Conservation (phyloP, 2,797 vertebrate species). For the Meriones psammophilus region DNA sequence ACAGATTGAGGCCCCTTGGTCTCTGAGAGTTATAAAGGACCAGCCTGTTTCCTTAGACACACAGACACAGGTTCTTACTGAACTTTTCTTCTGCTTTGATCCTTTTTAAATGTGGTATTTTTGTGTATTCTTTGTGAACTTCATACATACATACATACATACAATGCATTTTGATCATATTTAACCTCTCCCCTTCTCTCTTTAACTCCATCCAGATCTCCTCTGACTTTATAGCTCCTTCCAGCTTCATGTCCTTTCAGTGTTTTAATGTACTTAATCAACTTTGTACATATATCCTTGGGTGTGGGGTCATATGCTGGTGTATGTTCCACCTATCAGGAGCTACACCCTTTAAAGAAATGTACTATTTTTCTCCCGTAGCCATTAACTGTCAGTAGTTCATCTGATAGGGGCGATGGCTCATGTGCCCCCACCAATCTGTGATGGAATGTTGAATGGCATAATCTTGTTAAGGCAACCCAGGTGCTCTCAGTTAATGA, state of each 20-base stretch:
- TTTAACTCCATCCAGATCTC: not conserved
- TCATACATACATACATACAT: not conserved
- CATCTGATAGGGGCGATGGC: accelerated
- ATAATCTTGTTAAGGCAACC: not conserved
- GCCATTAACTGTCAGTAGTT: not conserved
- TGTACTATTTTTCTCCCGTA: not conserved
- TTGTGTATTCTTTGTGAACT: not conserved
- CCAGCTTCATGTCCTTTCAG: not conserved
- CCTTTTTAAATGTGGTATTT: not conserved
- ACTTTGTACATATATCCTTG: not conserved
- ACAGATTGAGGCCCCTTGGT: not conserved
- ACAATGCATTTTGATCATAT: not conserved
- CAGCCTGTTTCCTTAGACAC: not conserved
- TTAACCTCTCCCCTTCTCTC: not conserved
- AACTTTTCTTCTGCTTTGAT: not conserved
- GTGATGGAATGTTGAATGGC: not conserved
- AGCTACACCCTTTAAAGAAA: not conserved
- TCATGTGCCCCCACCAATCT: not conserved
- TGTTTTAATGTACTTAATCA: not conserved
- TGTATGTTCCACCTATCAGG: no score
- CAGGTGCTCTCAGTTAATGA: not conserved
- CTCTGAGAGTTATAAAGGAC: not conserved
- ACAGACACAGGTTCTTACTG: not conserved
- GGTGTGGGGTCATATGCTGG: no score
- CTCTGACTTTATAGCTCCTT: not conserved